Evolutionary conservation across 2,888 invertebrate genomes (phyloP).

Genomic region (Lydus trimaculatus): DNA sequence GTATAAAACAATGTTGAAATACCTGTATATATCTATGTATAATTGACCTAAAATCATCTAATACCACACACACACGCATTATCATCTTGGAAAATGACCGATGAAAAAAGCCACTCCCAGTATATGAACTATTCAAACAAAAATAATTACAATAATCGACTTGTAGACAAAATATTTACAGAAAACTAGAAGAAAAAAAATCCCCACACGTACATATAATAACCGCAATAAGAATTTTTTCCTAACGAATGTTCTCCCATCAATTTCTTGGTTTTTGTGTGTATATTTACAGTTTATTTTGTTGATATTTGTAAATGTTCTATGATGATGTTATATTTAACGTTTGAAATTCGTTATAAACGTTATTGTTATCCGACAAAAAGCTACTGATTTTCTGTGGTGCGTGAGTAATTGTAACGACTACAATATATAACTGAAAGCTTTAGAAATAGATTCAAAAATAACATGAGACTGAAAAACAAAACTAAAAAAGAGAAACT

Average conservation of each 20-base stretch:
- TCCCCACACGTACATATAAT: background rate
- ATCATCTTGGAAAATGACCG: background rate
- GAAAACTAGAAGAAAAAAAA: background rate
- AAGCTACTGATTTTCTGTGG: too few species aligned
- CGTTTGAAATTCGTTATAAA: too few species aligned
- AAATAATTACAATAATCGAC: constrained; percentile 1
- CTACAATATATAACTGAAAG: too few species aligned
- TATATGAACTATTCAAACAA: background rate
- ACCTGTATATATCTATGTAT: background rate
- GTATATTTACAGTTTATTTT: too few species aligned
- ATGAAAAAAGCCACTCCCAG: background rate
- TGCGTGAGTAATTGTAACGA: too few species aligned
- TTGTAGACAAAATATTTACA: background rate
- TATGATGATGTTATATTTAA: too few species aligned
- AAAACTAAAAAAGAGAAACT: too few species aligned
- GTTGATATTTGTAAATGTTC: too few species aligned
- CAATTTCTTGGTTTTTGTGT: background rate
- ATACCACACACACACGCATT: background rate
- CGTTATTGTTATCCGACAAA: too few species aligned
- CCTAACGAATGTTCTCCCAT: background rate
- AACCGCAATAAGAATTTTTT: background rate
- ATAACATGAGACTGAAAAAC: too few species aligned
- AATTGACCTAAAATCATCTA: background rate
- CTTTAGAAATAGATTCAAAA: too few species aligned
- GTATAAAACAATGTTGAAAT: background rate